Percentiles rank a stretch among this genome's conserved stretches.
Evolutionary conservation across 2,888 invertebrate genomes (phyloP).

Genomic region (Chrysotoxum bicinctum): DNA sequence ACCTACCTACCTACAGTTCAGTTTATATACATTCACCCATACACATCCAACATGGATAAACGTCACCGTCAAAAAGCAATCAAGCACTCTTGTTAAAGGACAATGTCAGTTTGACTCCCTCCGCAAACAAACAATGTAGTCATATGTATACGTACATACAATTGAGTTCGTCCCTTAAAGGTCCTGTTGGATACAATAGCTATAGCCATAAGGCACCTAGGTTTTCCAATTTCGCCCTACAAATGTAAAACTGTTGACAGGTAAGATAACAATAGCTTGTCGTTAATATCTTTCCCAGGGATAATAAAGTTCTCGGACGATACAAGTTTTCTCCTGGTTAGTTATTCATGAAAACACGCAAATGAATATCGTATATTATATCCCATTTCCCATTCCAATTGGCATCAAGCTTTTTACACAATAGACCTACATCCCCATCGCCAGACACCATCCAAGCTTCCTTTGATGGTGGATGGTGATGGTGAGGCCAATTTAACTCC

Average conservation of each 20-base stretch:
- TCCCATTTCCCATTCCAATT: conserved; percentile 30
- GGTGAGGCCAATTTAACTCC: conserved; percentile 8
- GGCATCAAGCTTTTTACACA: conserved; percentile 2
- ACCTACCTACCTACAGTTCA: neutral
- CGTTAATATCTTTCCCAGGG: conserved; percentile 66
- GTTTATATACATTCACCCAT: neutral
- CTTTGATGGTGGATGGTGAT: conserved; percentile 7
- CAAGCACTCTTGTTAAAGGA: conserved; percentile 68
- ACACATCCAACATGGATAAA: conserved; percentile 58
- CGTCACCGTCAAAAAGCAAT: conserved; percentile 71
- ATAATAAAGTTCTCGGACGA: conserved; percentile 52
- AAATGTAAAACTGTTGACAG: conserved; percentile 64
- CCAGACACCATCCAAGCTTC: neutral
- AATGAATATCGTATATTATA: conserved; percentile 53
- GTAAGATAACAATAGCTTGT: conserved; percentile 62
- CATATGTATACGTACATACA: conserved; percentile 4
- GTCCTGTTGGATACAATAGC: conserved; percentile 4
- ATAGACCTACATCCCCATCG: neutral
- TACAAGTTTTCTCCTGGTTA: conserved; percentile 49
- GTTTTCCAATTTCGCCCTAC: conserved; percentile 48
- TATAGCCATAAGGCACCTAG: conserved; percentile 10
- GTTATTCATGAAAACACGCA: conserved; percentile 48
- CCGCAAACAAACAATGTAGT: conserved; percentile 49
- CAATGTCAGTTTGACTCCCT: conserved; percentile 63
- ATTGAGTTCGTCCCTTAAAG: conserved; percentile 21